Conservation (phyloP, 1,140 invertebrate species). For the Acromyrmex charruanus region DNA sequence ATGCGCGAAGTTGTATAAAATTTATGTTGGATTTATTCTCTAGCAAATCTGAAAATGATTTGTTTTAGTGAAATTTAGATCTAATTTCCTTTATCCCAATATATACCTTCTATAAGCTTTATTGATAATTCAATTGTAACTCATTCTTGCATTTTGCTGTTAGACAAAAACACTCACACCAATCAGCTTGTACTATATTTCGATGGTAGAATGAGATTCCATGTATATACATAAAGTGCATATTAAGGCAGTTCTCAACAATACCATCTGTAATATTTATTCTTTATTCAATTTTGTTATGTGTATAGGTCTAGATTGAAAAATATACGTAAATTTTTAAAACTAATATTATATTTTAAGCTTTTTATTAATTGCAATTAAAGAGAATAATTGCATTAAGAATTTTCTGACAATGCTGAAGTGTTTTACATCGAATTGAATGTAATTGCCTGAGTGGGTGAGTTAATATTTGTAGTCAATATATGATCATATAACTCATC, state of each 20-base stretch:
- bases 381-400: slow-evolving; percentile 42
- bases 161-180: slow-evolving; percentile 25
- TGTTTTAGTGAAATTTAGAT: background rate
- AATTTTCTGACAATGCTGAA: slow-evolving; percentile 63
- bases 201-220: slow-evolving; percentile 51
- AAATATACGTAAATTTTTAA: slow-evolving; percentile 37
- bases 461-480: slow-evolving; percentile 68
- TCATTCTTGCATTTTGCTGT: slow-evolving; percentile 29
- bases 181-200: slow-evolving; percentile 52
- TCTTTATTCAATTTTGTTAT: slow-evolving; percentile 59
- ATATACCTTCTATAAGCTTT: background rate
- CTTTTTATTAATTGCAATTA: slow-evolving; percentile 31
- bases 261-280: slow-evolving; percentile 29
- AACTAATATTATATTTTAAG: background rate
- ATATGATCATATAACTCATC: slow-evolving; percentile 50
- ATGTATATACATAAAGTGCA: slow-evolving; percentile 44
- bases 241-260: slow-evolving; percentile 64
- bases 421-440: slow-evolving; percentile 64
- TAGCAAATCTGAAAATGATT: background rate
- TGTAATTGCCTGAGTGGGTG: slow-evolving; percentile 58
- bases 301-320: slow-evolving; percentile 27
- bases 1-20: background rate
- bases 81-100: background rate
- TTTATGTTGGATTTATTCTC: background rate
- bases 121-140: slow-evolving; percentile 15